Evolutionary conservation across 1,140 invertebrate genomes (phyloP).

Genomic region (Zelostemma sp.): DNA sequence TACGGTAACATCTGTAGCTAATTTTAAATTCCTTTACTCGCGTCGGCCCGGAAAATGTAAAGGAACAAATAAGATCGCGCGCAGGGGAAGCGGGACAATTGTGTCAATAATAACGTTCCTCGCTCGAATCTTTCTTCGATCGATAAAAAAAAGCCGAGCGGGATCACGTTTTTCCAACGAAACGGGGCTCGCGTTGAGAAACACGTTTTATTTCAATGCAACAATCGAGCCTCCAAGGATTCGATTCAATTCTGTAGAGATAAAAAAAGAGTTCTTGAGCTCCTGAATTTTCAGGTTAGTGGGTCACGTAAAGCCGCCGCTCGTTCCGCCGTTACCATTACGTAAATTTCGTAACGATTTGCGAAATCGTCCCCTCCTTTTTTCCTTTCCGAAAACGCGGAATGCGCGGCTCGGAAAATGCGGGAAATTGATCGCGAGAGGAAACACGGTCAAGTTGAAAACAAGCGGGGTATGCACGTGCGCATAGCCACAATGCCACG

Average conservation of each 20-base stretch:
- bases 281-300: conserved; percentile 41
- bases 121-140: no score
- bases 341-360: conserved; percentile 43
- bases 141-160: no score
- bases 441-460: conserved; percentile 10
- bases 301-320: conserved; percentile 37
- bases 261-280: neutral
- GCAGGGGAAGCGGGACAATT: neutral
- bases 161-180: no score
- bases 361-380: no score
- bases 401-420: neutral
- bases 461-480: no score
- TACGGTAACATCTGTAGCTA: neutral
- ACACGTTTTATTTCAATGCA: neutral
- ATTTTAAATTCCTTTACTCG: neutral
- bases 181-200: neutral
- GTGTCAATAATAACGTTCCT: neutral
- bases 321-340: conserved; percentile 34
- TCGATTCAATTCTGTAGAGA: neutral
- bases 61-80: neutral
- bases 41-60: neutral
- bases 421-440: conserved; percentile 27
- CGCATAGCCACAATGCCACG: conserved; percentile 34
- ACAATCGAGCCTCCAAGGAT: neutral
- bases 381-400: no score